Percentiles rank a stretch among this genome's conserved stretches.
phyloP scores from a whole-genome alignment of 2,888 invertebrate genomes.

The Clistopyga incitator region DNA sequence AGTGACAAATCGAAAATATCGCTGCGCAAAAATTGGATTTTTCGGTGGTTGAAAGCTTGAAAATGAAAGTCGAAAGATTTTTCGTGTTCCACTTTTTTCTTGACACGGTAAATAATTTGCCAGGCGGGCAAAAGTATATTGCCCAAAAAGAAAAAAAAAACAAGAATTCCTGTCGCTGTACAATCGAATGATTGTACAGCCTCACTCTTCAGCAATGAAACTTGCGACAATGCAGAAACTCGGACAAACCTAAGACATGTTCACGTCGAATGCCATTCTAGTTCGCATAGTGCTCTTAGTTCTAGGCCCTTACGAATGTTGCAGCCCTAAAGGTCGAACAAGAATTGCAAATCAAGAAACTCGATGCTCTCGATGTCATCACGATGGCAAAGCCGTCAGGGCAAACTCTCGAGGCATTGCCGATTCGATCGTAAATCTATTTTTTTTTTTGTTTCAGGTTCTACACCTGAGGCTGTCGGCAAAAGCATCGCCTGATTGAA shows the following conservation, averaged over 20 bases:
- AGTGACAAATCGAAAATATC: too few species aligned
- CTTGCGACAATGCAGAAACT: background rate
- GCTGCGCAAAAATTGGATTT: too few species aligned
- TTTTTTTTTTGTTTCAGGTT: background rate
- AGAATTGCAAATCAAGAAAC: constrained; percentile 3
- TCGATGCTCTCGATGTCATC: background rate
- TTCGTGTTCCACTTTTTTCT: too few species aligned
- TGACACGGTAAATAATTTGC: too few species aligned
- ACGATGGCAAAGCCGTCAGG: background rate
- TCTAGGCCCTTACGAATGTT: background rate
- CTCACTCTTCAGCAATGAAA: background rate
- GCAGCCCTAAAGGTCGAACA: background rate
- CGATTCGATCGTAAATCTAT: background rate
- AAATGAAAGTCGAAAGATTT: too few species aligned
- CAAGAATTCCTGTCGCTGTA: too few species aligned
- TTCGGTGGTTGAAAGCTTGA: too few species aligned
- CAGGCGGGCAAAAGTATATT: too few species aligned
- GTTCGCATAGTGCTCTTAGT: background rate
- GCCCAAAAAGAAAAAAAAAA: background rate
- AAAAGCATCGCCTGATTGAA: constrained; percentile 1
- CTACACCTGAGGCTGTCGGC: constrained; percentile 1
- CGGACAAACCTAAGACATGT: background rate
- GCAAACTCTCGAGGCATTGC: background rate
- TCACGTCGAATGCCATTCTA: background rate
- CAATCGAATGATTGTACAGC: background rate